Conservation (phyloP, 2,113 vertebrate species). For the Gadus macrocephalus region DNA sequence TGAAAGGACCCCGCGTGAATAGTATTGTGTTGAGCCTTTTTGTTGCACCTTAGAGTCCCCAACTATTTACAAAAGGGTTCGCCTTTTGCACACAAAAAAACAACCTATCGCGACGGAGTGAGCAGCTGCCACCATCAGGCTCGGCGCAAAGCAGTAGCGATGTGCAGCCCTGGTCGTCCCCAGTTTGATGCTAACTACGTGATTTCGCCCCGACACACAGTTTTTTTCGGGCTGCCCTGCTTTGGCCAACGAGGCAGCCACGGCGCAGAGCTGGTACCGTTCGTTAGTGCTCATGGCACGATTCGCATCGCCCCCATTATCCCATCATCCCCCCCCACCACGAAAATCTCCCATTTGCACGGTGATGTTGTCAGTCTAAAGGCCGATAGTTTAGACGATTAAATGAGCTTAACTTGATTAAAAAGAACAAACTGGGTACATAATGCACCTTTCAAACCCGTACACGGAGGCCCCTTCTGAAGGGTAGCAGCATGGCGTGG, state of each 20-base stretch:
- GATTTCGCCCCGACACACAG: constrained; percentile 44
- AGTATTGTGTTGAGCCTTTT: constrained; percentile 62
- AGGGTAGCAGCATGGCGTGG: constrained; percentile 56
- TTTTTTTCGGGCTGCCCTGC: constrained; percentile 46
- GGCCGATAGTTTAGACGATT: constrained; percentile 65
- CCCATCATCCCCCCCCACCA: neutral
- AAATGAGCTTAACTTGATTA: constrained; percentile 35
- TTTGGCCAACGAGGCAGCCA: constrained; percentile 42
- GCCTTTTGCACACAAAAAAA: constrained; percentile 38
- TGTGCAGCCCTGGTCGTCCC: constrained; percentile 70
- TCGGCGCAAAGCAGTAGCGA: constrained; percentile 65
- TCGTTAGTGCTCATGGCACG: constrained; percentile 55
- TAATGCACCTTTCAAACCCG: no score
- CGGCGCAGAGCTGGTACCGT: constrained; percentile 54
- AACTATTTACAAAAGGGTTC: constrained; percentile 71
- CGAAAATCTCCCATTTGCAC: constrained; percentile 67
- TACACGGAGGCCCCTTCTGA: constrained; percentile 59
- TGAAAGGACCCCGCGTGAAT: constrained; percentile 56
- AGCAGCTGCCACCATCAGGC: constrained; percentile 58
- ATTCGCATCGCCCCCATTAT: constrained; percentile 70
- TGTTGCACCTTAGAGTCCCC: constrained; percentile 53
- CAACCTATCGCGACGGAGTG: constrained; percentile 52
- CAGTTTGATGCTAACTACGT: constrained; percentile 61
- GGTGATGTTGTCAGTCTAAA: constrained; percentile 63
- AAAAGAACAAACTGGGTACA: constrained; percentile 64